Evolutionary conservation across 2,797 vertebrate genomes (phyloP).

Genomic region (Anas flavirostris): DNA sequence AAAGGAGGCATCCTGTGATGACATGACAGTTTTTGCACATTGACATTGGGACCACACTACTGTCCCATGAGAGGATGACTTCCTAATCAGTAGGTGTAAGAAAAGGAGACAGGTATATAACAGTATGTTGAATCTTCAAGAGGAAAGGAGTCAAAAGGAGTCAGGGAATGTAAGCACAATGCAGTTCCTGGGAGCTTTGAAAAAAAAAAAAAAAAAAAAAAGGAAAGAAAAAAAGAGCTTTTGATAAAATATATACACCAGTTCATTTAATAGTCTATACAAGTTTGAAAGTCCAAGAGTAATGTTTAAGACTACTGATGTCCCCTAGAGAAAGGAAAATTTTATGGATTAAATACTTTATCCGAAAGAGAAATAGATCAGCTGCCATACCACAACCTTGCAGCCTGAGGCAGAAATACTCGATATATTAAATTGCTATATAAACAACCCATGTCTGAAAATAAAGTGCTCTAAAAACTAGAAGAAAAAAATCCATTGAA

Average conservation of each 20-base stretch:
- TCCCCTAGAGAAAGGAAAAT: slow-evolving; percentile 41
- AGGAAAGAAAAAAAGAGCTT: neutral
- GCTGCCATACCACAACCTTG: slow-evolving; percentile 39
- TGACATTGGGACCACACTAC: neutral
- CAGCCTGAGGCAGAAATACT: slow-evolving; percentile 40
- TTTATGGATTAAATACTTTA: slow-evolving; percentile 62
- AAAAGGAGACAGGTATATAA: neutral
- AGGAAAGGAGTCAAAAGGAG: neutral
- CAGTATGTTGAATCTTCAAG: neutral
- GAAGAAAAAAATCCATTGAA: neutral
- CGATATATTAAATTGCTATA: slow-evolving; percentile 18
- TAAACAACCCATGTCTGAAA: slow-evolving; percentile 43
- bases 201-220: neutral
- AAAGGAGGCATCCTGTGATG: neutral
- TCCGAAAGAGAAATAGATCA: slow-evolving; percentile 50
- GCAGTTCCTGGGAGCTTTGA: neutral
- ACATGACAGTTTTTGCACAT: neutral
- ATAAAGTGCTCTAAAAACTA: neutral
- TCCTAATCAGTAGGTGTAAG: neutral
- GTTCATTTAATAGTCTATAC: slow-evolving; percentile 28
- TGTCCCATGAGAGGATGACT: neutral
- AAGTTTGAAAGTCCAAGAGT: slow-evolving; percentile 40
- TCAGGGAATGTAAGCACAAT: rapidly evolving
- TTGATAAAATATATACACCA: neutral
- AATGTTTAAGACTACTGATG: slow-evolving; percentile 22